phyloP scores from a whole-genome alignment of 2,888 invertebrate genomes.

The Leptinotarsa peninsularis region DNA sequence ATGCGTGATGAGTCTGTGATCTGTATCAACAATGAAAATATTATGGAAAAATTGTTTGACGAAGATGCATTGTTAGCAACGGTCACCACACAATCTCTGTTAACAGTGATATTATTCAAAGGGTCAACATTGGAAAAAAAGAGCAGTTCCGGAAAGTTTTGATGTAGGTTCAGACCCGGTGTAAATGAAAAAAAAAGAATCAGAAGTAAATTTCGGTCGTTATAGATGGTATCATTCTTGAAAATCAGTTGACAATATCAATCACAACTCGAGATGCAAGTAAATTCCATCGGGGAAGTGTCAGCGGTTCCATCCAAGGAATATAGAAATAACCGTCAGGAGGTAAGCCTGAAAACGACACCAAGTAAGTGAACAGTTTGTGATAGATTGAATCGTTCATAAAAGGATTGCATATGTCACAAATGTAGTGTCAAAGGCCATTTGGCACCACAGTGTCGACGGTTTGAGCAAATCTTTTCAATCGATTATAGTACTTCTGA shows the following conservation, averaged over 20 bases:
- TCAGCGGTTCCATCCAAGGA: not conserved
- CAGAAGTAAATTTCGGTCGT: not conserved
- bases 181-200: not conserved
- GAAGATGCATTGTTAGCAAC: not conserved
- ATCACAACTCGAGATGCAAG: not conserved
- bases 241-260: not conserved
- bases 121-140: not conserved
- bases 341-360: not conserved
- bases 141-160: not conserved
- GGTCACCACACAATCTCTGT: not conserved
- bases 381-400: not conserved
- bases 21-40: not conserved
- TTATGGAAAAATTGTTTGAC: not conserved
- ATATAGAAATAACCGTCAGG: not conserved
- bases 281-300: not conserved
- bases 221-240: not conserved
- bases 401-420: constrained; percentile 4
- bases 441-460: not conserved
- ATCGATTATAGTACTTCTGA: not conserved
- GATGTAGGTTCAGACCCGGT: not conserved
- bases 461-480: not conserved
- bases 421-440: not conserved
- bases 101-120: not conserved
- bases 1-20: not conserved
- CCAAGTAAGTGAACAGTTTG: not conserved